Conservation (phyloP, 2,113 vertebrate genomes). For the Otis tarda region DNA sequence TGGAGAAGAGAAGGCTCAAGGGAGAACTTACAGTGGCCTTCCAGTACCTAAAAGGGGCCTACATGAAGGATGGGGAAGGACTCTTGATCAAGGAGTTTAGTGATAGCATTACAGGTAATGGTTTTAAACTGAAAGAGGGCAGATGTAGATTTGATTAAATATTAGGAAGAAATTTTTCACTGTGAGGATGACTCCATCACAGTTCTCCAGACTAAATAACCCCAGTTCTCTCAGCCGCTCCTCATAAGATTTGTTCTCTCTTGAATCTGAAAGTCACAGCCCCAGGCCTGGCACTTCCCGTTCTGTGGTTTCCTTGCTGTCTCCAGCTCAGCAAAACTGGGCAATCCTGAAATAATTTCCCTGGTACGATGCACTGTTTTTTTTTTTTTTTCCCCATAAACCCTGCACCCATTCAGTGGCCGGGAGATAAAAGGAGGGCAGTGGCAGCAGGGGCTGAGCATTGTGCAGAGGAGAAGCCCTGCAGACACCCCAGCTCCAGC, state of each 20-base stretch:
- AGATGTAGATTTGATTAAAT: no score
- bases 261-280: not conserved
- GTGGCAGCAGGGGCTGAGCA: not conserved
- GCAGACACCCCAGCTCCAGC: not conserved
- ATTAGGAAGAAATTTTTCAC: no score
- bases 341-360: not conserved
- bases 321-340: not conserved
- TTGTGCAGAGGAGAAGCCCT: accelerated
- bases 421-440: not conserved
- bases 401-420: accelerated
- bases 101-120: no score
- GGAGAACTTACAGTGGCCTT: no score
- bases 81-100: no score
- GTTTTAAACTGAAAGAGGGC: no score
- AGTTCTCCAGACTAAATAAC: not conserved
- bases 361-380: not conserved
- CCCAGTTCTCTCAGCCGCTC: not conserved
- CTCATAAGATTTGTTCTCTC: not conserved
- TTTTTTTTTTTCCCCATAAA: not conserved
- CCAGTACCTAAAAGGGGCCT: no score
- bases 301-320: not conserved
- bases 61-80: no score
- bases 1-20: no score
- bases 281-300: not conserved
- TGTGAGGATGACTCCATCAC: no score